These are phyloP conservation scores for Rhogogaster chlorosoma DNA, from an alignment of 2,888 invertebrate genomes.

Conservation along the genomic window DNA sequence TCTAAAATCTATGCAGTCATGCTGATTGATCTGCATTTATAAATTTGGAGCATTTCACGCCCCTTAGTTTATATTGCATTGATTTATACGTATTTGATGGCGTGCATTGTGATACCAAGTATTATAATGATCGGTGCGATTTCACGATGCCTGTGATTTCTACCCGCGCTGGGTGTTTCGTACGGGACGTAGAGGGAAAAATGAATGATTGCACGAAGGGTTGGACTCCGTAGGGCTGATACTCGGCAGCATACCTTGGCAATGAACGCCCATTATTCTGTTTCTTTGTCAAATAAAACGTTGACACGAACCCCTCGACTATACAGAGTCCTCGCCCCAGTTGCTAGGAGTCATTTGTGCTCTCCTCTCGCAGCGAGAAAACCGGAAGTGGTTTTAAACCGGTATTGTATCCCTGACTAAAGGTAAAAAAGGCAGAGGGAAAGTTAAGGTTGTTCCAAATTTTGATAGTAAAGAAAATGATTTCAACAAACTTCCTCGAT, in stretches of 20 bases:
- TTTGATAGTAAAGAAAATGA: no score
- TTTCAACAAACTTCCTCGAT: no score
- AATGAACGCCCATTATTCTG: conserved; percentile 16
- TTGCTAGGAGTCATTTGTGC: background rate
- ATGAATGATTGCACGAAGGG: background rate
- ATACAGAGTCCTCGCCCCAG: background rate
- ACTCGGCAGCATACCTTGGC: background rate
- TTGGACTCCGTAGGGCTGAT: background rate
- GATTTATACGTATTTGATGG: background rate
- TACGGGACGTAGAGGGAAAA: background rate
- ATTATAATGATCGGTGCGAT: background rate
- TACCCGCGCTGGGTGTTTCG: background rate
- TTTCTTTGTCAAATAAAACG: background rate
- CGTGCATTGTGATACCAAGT: background rate
- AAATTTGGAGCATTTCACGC: background rate
- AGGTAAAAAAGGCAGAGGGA: no score
- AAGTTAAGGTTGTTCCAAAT: no score
- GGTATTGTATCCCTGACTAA: background rate
- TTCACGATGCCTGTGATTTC: background rate
- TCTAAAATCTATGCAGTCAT: background rate
- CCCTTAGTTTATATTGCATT: background rate
- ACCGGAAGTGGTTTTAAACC: conserved; percentile 5
- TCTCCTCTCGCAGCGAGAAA: background rate
- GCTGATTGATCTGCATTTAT: conserved; percentile 18
- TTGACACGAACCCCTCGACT: background rate